Evolutionary conservation across 2,113 vertebrate genomes (phyloP).

Genomic region (Tetrax tetrax): DNA sequence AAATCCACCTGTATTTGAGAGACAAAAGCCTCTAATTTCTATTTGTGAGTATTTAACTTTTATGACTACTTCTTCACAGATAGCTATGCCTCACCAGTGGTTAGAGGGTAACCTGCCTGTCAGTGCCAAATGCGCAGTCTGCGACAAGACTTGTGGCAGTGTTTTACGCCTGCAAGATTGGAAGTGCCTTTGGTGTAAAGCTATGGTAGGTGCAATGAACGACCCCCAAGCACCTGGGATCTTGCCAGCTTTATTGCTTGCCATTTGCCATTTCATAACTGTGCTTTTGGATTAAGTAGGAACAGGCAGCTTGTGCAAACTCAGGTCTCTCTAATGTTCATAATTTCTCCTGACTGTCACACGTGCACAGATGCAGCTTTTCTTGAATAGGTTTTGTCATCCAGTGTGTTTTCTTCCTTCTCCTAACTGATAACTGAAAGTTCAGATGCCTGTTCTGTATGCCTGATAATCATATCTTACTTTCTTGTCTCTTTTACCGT

Average conservation of each 20-base stretch:
- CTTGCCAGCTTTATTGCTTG: neutral
- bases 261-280: neutral
- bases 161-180: conserved; percentile 96
- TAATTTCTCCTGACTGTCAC: neutral
- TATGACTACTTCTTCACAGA: conserved; percentile 68
- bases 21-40: neutral
- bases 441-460: neutral
- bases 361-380: neutral
- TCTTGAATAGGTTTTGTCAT: neutral
- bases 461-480: neutral
- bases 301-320: neutral
- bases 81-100: conserved; percentile 99
- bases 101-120: conserved; percentile 96
- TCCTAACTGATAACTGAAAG: neutral
- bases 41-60: neutral
- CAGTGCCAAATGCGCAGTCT: conserved; percentile 96
- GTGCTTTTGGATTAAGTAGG: neutral
- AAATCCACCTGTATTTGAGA: neutral
- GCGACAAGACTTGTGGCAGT: conserved; percentile 97
- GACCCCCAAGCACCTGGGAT: rapidly evolving
- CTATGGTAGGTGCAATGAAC: conserved; percentile 83
- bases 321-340: neutral
- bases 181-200: conserved; percentile 99
- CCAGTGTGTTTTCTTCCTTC: neutral
- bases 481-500: neutral